phyloP scores from a whole-genome alignment of 2,797 vertebrate genomes.

The Ctenochaetus hawaiiensis region DNA sequence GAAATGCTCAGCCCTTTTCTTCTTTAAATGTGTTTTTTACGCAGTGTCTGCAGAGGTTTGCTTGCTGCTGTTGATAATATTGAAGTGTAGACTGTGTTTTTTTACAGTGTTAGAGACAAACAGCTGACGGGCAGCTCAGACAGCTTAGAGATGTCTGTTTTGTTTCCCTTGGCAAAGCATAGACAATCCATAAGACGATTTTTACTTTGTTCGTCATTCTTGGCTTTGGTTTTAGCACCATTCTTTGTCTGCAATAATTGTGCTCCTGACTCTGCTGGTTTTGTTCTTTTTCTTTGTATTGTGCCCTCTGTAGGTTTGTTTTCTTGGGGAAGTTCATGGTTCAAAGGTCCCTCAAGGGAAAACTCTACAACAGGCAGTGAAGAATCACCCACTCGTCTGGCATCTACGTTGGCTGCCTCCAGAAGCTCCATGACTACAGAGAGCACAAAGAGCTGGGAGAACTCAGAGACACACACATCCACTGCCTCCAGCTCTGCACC shows the following conservation, averaged over 20 bases:
- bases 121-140: slow-evolving; percentile 42
- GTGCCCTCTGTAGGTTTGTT: slow-evolving; percentile 66
- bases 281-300: slow-evolving; percentile 29
- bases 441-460: slow-evolving; percentile 40
- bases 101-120: slow-evolving; percentile 27
- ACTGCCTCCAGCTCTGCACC: slow-evolving; percentile 46
- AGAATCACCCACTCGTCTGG: slow-evolving; percentile 62
- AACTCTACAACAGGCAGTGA: slow-evolving; percentile 46
- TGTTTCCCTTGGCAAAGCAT: slow-evolving; percentile 43
- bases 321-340: slow-evolving; percentile 73
- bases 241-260: slow-evolving; percentile 35
- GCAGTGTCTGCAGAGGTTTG: slow-evolving; percentile 31
- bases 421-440: slow-evolving; percentile 47
- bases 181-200: slow-evolving; percentile 46
- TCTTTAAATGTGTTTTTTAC: slow-evolving; percentile 35
- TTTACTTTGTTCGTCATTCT: slow-evolving; percentile 48
- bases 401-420: slow-evolving; percentile 54
- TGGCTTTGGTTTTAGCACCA: slow-evolving; percentile 33
- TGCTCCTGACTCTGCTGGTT: slow-evolving; percentile 31
- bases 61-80: slow-evolving; percentile 22
- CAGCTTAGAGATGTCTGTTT: slow-evolving; percentile 58
- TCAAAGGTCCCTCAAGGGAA: slow-evolving; percentile 48
- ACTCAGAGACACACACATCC: slow-evolving; percentile 39
- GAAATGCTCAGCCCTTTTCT: slow-evolving; percentile 37
- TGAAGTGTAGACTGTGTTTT: slow-evolving; percentile 21